These are phyloP conservation scores for Atta colombica DNA, from an alignment of 1,140 invertebrate species.

Conservation along the genomic window DNA sequence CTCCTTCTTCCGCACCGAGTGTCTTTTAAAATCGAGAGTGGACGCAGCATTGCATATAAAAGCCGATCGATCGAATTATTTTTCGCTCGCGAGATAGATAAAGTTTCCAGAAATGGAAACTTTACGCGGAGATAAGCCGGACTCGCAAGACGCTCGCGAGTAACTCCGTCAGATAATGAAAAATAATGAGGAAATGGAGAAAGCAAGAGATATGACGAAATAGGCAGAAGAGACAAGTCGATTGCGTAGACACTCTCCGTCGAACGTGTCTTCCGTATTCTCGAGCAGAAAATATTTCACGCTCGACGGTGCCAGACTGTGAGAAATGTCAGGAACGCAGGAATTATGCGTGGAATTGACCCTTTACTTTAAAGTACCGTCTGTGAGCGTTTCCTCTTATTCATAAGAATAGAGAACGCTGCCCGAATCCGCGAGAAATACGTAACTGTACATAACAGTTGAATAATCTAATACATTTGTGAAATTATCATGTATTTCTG, in stretches of 20 bases:
- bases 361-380: slow-evolving; percentile 48
- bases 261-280: slow-evolving; percentile 43
- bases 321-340: slow-evolving; percentile 32
- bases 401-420: neutral
- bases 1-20: neutral
- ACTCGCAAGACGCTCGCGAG: neutral
- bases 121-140: neutral
- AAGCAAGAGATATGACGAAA: slow-evolving; percentile 42
- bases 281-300: slow-evolving; percentile 39
- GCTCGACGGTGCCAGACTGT: slow-evolving; percentile 50
- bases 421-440: slow-evolving; percentile 37
- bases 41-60: slow-evolving; percentile 15
- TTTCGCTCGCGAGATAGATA: neutral
- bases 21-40: slow-evolving; percentile 46
- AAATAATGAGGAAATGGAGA: slow-evolving; percentile 36
- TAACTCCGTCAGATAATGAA: neutral
- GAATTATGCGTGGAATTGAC: slow-evolving; percentile 44
- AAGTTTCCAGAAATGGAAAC: neutral
- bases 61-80: neutral
- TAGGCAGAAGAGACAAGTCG: slow-evolving; percentile 23
- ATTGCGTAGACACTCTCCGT: slow-evolving; percentile 31
- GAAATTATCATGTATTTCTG: slow-evolving; percentile 12
- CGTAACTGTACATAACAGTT: slow-evolving; percentile 13
- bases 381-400: slow-evolving; percentile 10
- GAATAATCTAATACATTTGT: slow-evolving; percentile 24